Conservation (phyloP, 2,888 invertebrate genomes). For the Lutraria lutraria region DNA sequence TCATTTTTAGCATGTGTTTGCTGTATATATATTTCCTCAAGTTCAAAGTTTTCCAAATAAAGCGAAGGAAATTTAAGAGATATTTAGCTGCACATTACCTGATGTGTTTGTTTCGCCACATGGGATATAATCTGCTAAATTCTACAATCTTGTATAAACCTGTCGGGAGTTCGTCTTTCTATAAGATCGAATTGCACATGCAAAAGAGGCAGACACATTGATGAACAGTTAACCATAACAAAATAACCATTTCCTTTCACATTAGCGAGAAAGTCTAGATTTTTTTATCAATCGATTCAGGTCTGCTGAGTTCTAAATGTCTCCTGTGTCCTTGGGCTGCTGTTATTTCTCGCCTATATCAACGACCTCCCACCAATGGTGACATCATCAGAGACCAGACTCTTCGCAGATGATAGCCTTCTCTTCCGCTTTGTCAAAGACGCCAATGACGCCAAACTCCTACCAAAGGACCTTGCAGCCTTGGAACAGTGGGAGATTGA, state of each 20-base stretch:
- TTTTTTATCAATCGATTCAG: not conserved
- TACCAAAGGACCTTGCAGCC: too few relatives aligned
- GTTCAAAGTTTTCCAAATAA: not conserved
- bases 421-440: too few relatives aligned
- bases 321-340: too few relatives aligned
- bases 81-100: not conserved
- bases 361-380: too few relatives aligned
- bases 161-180: not conserved
- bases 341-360: too few relatives aligned
- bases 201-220: not conserved
- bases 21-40: not conserved
- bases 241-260: slow-evolving; percentile 1
- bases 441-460: too few relatives aligned
- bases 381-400: too few relatives aligned
- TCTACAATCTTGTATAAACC: not conserved
- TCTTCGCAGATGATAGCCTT: too few relatives aligned
- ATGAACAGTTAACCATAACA: not conserved
- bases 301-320: not conserved
- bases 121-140: not conserved
- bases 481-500: too few relatives aligned
- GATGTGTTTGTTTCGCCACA: not conserved
- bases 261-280: not conserved
- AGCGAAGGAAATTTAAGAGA: not conserved
- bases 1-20: not conserved
- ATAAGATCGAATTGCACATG: not conserved